These are phyloP conservation scores for Catotricha subobsoleta DNA, from an alignment of 2,888 invertebrate species.

Conservation along the genomic window DNA sequence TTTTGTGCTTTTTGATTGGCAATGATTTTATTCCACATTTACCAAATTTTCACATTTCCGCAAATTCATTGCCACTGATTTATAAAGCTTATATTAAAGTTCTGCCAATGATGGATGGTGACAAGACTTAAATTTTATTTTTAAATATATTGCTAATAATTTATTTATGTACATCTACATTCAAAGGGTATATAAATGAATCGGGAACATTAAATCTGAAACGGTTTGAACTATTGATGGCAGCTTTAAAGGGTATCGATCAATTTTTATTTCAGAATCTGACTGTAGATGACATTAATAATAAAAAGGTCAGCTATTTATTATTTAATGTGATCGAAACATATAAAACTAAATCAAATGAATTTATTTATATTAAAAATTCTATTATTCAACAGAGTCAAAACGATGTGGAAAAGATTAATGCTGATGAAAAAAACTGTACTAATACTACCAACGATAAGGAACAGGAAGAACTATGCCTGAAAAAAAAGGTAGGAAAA, in stretches of 20 bases:
- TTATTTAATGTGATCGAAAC: no score
- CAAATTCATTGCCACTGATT: slow-evolving; percentile 71
- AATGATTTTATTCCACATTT: slow-evolving; percentile 97
- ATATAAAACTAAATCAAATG: no score
- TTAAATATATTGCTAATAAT: slow-evolving; percentile 1
- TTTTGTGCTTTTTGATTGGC: slow-evolving; percentile 93
- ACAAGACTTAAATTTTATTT: slow-evolving; percentile 15
- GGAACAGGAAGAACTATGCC: no score
- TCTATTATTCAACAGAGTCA: no score
- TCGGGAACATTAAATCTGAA: slow-evolving; percentile 61
- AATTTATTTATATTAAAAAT: no score
- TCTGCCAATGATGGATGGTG: slow-evolving; percentile 70
- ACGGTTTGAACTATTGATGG: slow-evolving; percentile 73
- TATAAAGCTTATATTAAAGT: slow-evolving; percentile 78
- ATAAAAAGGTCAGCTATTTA: no score
- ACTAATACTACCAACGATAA: no score
- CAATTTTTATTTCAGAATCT: slow-evolving; percentile 56
- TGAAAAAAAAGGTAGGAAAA: no score
- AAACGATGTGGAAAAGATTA: no score
- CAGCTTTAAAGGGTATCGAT: slow-evolving; percentile 53
- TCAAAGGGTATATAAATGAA: slow-evolving; percentile 88
- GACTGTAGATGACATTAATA: no score
- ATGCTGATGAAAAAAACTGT: no score
- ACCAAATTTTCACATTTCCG: slow-evolving; percentile 84
- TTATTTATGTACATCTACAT: slow-evolving; percentile 9